Evolutionary conservation across 2,113 vertebrate species (phyloP), one percentile per base, ranked within the genome.

Genomic region (Tauraco erythrolophus): DNA sequence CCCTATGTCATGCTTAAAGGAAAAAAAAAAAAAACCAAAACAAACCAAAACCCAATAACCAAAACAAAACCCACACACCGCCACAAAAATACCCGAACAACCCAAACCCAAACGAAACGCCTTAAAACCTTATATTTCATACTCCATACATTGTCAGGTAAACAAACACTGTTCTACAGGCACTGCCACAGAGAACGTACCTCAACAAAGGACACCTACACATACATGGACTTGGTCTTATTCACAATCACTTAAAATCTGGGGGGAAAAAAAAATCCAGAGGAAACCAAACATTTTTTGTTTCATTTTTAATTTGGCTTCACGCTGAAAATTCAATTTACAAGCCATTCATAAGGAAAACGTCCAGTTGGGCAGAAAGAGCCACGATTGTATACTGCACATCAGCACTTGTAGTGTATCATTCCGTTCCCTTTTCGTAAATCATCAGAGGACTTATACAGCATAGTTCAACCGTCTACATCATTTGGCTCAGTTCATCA

Each of bases 221-320:
- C 31, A 31, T 17, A 28, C 0, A 48, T 0, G 1, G 51, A 56
- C 35, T 50, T 50, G 15, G 46, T 48, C 50, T 70, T 51, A 48
- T 6, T 56, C 46, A 65, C 54, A 90, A 3, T 41, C n/a, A n/a
- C 13, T 14, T 21, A 33, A n/a, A 37, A 58, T 43, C 41, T 43
- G 41, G 25, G 6, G 15, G 11, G 39, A 27, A 19, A 53, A n/a
- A 72, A 68, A 62, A 92, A 64, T 41, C 14, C 89, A 97, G 62
- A 88, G 51, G 33, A 96, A 96, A 94, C 71, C 35, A 75, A 88
- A 27, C 33, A 4, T n/a, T 65, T 97, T 51, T 72, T 92, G 15
- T 79, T 92, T 78, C 9, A 51, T 68, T 93, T 97, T 98, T 97
- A 97, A 97, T 97, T 95, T 95, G 84, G 90, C 82, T 96, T 94